These are phyloP conservation scores for Prinia subflava DNA, from an alignment of 2,113 vertebrate species.

Conservation along the genomic window DNA sequence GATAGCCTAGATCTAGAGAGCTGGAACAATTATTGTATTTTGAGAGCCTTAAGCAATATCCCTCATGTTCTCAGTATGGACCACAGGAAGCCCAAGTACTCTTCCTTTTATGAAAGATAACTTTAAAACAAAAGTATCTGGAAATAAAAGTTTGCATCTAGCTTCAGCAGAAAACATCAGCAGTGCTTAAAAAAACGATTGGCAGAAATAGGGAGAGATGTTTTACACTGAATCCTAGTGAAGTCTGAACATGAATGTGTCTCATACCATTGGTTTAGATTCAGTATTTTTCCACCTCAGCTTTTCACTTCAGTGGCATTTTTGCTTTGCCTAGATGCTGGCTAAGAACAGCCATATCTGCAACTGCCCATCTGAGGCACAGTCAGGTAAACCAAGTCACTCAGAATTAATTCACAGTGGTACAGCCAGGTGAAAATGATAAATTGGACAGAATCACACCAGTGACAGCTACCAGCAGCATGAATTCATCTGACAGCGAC, in stretches of 20 bases:
- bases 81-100: neutral
- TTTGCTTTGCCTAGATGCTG: neutral
- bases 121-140: neutral
- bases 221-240: neutral
- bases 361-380: neutral
- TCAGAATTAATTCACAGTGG: neutral
- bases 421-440: neutral
- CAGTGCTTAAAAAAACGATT: neutral
- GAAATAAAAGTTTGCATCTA: neutral
- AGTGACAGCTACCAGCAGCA: neutral
- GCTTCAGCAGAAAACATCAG: neutral
- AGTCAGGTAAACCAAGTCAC: neutral
- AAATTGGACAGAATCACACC: neutral
- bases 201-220: accelerated
- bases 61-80: neutral
- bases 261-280: neutral
- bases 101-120: neutral
- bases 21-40: neutral
- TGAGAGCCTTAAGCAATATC: neutral
- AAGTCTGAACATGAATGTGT: neutral
- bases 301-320: neutral
- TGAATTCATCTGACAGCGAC: neutral
- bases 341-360: neutral
- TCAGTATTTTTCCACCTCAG: neutral
- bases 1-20: neutral